Percentiles rank a stretch among this genome's conserved stretches.
Evolutionary conservation across 92 coral and sea anemone species (phyloP).

Genomic region (Porites divaricata): DNA sequence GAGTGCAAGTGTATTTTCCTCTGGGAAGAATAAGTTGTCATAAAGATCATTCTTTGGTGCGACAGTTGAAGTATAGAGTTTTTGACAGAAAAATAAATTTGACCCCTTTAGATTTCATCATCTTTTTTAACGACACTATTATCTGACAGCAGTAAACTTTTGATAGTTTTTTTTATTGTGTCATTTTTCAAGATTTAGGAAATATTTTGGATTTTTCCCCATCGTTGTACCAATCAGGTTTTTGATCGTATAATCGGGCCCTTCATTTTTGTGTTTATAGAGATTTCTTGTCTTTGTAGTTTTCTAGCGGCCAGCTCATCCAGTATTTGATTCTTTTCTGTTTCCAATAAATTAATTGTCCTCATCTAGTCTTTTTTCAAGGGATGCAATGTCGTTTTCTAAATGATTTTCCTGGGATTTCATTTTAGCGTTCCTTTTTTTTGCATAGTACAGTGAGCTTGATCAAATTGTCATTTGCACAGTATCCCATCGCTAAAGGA

Average conservation of each 20-base stretch:
- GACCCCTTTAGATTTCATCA: neutral
- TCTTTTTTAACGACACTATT: neutral
- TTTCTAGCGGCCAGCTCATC: neutral
- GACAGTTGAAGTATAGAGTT: neutral
- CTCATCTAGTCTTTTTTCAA: too few species aligned
- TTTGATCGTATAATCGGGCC: neutral
- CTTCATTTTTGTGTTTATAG: conserved; percentile 27
- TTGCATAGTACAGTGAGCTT: conserved; percentile 14
- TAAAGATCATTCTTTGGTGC: neutral
- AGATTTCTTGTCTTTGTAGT: neutral
- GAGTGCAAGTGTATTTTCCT: neutral
- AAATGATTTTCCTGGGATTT: conserved; percentile 3
- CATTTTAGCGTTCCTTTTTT: conserved; percentile 9
- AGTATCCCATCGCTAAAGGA: conserved; percentile 14
- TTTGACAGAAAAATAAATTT: neutral
- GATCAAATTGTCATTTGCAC: conserved; percentile 25
- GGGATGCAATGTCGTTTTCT: neutral
- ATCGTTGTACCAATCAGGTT: conserved; percentile 10
- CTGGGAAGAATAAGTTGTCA: neutral
- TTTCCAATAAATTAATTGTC: neutral
- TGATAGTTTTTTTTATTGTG: neutral
- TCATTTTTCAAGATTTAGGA: neutral
- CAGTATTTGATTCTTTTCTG: neutral
- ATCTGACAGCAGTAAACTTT: neutral
- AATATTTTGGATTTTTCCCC: conserved; percentile 40